Conservation (phyloP, 1,140 invertebrate genomes). For the Nylanderia fulva region DNA sequence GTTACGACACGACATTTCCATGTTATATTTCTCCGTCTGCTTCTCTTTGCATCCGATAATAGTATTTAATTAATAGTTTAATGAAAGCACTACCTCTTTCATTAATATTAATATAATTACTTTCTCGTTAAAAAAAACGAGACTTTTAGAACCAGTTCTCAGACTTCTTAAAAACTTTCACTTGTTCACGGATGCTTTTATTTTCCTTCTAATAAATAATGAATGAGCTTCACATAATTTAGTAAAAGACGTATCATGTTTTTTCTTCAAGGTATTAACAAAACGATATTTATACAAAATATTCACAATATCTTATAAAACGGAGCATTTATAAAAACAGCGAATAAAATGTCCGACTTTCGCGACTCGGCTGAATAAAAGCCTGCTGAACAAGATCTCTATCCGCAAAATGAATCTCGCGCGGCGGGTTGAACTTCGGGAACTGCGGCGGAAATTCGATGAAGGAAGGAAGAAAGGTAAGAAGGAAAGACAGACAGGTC, state of each 20-base stretch:
- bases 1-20: background rate
- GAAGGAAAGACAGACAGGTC: constrained; percentile 11
- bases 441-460: constrained; percentile 32
- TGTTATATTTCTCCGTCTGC: background rate
- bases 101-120: constrained; percentile 22
- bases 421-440: constrained; percentile 8
- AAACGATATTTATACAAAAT: background rate
- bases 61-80: too few species aligned
- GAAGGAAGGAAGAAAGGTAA: constrained; percentile 25
- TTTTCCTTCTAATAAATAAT: background rate
- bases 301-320: background rate
- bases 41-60: background rate
- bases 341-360: constrained; percentile 48
- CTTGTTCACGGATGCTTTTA: background rate
- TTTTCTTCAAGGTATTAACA: background rate
- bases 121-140: background rate
- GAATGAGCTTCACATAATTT: background rate
- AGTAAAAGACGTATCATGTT: background rate
- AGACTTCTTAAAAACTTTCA: constrained; percentile 3
- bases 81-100: background rate
- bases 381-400: constrained; percentile 46
- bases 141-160: background rate
- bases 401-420: constrained; percentile 57
- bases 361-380: constrained; percentile 50
- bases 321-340: background rate